Base-by-base conservation (phyloP, 2,888 invertebrate species). In the Apotomis capreana region DNA sequence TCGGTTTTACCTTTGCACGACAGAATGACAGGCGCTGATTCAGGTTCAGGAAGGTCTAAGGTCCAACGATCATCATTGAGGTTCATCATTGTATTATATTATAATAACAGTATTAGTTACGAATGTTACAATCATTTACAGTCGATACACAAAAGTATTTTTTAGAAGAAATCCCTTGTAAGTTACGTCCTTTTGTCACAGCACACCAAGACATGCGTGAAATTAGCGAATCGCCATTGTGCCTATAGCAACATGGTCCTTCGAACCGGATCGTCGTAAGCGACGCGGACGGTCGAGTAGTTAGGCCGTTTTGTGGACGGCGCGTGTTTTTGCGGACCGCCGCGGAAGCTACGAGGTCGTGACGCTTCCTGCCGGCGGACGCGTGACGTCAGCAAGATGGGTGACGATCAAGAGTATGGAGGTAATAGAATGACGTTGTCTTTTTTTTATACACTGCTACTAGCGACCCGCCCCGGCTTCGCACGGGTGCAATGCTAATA, bases 341-440 rank as follows among this genome's bases (percentile, higher is more conserved):
- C 46, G 55, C 88, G 87, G 88, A 88, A 87, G 85, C 68, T 76
- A 77, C 85, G 83, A 87, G 86, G 86, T 73, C 84, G 76, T 74
- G 60, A 69, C 68, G 63, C 68, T 87, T 87, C 87, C 87, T 81
- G 79, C 79, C 75, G 76, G 51, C 76, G 75, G 74, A 77, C 76
- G 75, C 83, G 82, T 80, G 81, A 83, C 79, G 65, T 36, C 65
- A 58, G 12, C 37, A 57, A 57, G 57, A 58, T 12, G 57, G 49
- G 49, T 12, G 49, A 49, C 49, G 49, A 49, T 49, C 9, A 6
- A 6, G 40, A 40, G 26, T 26, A 26, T 40, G 40, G 40, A 40
- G 40, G 5, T 6, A 6, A 40, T 40, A 40, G 6, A 0, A 6
- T 40, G 40, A 26, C 26, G 26, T 2, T 26, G 26, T 26, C 26